Conservation (phyloP, 2,888 invertebrate species). For the Rutpela maculata region DNA sequence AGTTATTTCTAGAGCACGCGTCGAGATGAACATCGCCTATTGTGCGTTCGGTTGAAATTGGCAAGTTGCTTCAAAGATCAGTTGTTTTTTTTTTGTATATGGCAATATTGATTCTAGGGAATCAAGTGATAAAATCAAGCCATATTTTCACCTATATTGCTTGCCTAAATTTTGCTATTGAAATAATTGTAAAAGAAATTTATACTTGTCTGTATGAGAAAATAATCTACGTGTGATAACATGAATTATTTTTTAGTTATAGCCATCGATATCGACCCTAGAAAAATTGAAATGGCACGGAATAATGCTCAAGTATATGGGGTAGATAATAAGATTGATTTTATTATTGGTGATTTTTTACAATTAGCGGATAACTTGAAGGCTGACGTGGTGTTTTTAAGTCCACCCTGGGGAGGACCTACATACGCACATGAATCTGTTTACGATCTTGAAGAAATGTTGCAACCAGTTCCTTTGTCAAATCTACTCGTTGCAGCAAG, state of each 20-base stretch:
- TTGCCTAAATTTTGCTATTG: too few relatives aligned
- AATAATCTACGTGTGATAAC: too few relatives aligned
- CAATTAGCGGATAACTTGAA: slow-evolving; percentile 79
- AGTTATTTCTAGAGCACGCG: too few relatives aligned
- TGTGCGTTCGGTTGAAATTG: too few relatives aligned
- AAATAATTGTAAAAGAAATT: too few relatives aligned
- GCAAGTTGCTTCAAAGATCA: too few relatives aligned
- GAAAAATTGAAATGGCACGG: slow-evolving; percentile 90
- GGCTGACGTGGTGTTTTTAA: slow-evolving; percentile 94
- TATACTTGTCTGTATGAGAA: too few relatives aligned
- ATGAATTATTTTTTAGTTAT: slow-evolving; percentile 80
- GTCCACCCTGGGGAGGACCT: slow-evolving; percentile 99
- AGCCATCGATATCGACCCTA: slow-evolving; percentile 96
- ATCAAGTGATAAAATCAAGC: too few relatives aligned
- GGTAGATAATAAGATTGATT: slow-evolving; percentile 90
- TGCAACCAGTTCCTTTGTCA: slow-evolving; percentile 84
- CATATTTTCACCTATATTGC: too few relatives aligned
- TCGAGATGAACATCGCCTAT: too few relatives aligned
- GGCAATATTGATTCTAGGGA: too few relatives aligned
- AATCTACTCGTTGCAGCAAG: slow-evolving; percentile 82
- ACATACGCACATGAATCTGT: slow-evolving; percentile 80
- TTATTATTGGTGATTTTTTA: slow-evolving; percentile 94
- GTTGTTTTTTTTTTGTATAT: too few relatives aligned
- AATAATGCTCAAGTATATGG: slow-evolving; percentile 96
- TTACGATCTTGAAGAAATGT: slow-evolving; percentile 84